Conservation (phyloP, 64 coral and sea anemone genomes). For the Porites australiensis region DNA sequence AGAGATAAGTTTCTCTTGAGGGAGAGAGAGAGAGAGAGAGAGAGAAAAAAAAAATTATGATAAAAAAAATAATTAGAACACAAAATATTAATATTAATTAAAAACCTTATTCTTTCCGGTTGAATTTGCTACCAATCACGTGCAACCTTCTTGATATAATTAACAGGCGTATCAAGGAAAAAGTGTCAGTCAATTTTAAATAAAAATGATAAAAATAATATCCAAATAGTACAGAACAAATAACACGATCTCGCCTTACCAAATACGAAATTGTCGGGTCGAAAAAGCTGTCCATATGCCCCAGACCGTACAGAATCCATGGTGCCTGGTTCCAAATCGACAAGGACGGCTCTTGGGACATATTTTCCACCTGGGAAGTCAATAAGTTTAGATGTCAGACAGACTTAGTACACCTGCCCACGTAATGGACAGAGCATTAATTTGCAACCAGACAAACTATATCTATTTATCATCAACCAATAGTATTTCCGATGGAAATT, state of each 20-base stretch:
- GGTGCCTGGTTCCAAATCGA: slow-evolving; percentile 62
- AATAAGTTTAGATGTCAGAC: slow-evolving; percentile 36
- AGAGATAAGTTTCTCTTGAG: too few relatives aligned
- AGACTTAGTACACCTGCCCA: not conserved
- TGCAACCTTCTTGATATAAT: too few relatives aligned
- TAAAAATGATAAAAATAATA: not conserved
- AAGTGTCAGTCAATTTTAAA: not conserved
- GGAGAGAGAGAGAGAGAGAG: too few relatives aligned
- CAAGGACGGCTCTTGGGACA: slow-evolving; percentile 64
- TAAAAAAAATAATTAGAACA: too few relatives aligned
- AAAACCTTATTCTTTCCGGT: not conserved
- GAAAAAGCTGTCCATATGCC: slow-evolving; percentile 54
- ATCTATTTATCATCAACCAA: not conserved
- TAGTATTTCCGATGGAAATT: not conserved
- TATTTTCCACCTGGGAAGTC: slow-evolving; percentile 58
- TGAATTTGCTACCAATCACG: not conserved
- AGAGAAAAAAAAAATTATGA: too few relatives aligned
- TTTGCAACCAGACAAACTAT: not conserved
- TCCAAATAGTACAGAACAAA: not conserved
- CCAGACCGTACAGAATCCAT: slow-evolving; percentile 77
- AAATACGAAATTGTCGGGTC: slow-evolving; percentile 77
- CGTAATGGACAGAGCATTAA: not conserved
- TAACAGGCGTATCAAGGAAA: too few relatives aligned
- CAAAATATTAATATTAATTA: too few relatives aligned
- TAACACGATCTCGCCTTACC: slow-evolving; percentile 1